Conservation (phyloP, 2,113 vertebrate species). For the Mesitornis unicolor region DNA sequence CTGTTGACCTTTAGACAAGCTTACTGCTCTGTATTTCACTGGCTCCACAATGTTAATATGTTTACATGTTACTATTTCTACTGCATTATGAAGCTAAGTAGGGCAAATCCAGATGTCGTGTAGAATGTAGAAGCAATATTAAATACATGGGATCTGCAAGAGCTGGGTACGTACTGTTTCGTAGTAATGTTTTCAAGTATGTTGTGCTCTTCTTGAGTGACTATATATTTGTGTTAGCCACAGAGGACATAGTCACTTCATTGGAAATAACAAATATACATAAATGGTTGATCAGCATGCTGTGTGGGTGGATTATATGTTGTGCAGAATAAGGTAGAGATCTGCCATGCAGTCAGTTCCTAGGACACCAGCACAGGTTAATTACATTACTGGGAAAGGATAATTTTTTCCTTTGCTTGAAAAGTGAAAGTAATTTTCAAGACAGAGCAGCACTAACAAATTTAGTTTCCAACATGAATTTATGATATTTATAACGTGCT, state of each 20-base stretch:
- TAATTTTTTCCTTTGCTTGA: background rate
- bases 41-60: background rate
- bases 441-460: background rate
- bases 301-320: background rate
- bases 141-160: background rate
- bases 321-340: background rate
- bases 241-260: background rate
- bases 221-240: rapidly evolving
- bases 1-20: background rate
- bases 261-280: background rate
- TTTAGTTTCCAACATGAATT: background rate
- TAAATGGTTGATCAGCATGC: background rate
- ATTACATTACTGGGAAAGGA: background rate
- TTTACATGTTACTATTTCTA: background rate
- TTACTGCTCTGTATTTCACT: background rate
- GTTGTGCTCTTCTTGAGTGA: background rate
- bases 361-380: background rate
- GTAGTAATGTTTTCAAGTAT: background rate
- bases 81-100: background rate
- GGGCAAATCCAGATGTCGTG: background rate
- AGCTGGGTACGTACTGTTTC: background rate
- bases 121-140: background rate
- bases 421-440: background rate
- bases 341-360: background rate
- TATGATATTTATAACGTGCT: background rate